phyloP scores from a whole-genome alignment of 2,113 vertebrate species.

The Lathamus discolor region DNA sequence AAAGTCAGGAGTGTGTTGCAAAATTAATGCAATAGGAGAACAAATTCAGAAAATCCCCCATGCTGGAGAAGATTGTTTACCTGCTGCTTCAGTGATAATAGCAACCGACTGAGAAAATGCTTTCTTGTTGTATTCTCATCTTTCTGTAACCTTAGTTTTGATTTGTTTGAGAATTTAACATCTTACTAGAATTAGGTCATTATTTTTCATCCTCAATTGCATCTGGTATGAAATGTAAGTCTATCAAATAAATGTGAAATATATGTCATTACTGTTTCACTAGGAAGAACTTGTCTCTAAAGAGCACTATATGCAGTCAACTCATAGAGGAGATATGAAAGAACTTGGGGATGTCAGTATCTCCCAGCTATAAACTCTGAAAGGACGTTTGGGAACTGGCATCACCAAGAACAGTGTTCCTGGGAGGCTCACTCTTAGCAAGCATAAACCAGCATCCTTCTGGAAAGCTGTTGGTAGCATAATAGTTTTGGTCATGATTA shows the following conservation, averaged over 20 bases:
- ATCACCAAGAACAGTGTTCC: slow-evolving; percentile 3
- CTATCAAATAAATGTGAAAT: not conserved
- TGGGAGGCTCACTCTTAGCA: not conserved
- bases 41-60: not conserved
- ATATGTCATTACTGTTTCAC: not conserved
- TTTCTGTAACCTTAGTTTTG: not conserved
- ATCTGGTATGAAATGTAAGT: not conserved
- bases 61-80: not conserved
- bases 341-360: not conserved
- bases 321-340: not conserved
- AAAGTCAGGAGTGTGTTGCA: not conserved
- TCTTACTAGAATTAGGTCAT: not conserved
- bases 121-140: not conserved
- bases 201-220: not conserved
- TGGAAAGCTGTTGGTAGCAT: not conserved
- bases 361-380: not conserved
- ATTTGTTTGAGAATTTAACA: not conserved
- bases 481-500: not conserved
- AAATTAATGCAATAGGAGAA: not conserved
- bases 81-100: not conserved
- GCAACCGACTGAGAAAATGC: not conserved
- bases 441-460: not conserved
- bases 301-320: not conserved
- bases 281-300: not conserved
- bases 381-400: not conserved